These are phyloP conservation scores for Ctenodactylus gundi DNA, from an alignment of 2,113 vertebrate species.

Conservation along the genomic window DNA sequence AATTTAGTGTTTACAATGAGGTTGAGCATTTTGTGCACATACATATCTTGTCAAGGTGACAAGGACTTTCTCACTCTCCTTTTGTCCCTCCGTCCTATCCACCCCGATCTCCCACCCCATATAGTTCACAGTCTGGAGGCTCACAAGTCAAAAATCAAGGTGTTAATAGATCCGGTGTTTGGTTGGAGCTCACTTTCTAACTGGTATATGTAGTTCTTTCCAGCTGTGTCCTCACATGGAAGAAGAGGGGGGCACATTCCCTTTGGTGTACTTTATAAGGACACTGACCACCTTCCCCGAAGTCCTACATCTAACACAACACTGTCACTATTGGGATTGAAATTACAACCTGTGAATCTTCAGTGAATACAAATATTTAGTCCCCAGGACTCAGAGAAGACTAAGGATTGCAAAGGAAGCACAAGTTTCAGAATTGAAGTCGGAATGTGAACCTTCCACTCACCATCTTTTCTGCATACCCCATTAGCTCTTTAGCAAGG, in stretches of 20 bases:
- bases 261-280: neutral
- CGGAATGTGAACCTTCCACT: neutral
- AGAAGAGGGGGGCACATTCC: too few species aligned
- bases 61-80: too few species aligned
- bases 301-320: too few species aligned
- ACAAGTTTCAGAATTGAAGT: neutral
- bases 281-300: neutral
- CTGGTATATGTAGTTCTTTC: neutral
- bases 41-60: too few species aligned
- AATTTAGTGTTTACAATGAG: too few species aligned
- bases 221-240: neutral
- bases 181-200: neutral
- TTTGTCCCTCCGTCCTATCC: too few species aligned
- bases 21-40: too few species aligned
- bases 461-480: neutral
- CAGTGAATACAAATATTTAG: neutral
- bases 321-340: neutral
- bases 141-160: neutral
- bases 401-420: neutral
- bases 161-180: neutral
- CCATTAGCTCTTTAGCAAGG: neutral
- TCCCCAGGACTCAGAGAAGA: neutral
- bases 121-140: too few species aligned
- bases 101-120: too few species aligned
- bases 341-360: neutral